These are phyloP conservation scores for Steatornis caripensis DNA, from an alignment of 2,113 vertebrate genomes.

Conservation along the genomic window DNA sequence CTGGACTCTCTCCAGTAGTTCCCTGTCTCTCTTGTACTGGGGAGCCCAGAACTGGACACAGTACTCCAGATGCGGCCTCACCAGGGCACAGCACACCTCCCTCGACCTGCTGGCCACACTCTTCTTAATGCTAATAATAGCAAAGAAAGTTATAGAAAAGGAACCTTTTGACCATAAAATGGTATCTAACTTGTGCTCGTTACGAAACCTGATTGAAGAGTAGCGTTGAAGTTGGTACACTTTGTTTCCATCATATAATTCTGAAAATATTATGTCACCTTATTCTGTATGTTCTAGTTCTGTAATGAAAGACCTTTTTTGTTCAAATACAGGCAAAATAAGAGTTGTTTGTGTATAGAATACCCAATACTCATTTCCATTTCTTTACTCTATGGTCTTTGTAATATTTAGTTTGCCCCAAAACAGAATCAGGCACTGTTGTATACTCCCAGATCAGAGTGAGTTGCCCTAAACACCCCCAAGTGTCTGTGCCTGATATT, in stretches of 20 bases:
- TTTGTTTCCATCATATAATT: slow-evolving; percentile 6
- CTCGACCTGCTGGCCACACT: no score
- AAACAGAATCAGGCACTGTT: background rate
- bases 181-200: background rate
- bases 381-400: background rate
- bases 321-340: slow-evolving; percentile 18
- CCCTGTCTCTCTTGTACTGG: no score
- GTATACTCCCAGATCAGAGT: background rate
- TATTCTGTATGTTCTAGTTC: background rate
- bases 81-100: no score
- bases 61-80: no score
- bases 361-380: background rate
- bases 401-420: background rate
- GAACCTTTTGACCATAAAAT: background rate
- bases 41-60: no score
- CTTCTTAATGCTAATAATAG: slow-evolving; percentile 1
- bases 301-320: slow-evolving; percentile 5
- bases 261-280: slow-evolving; percentile 25
- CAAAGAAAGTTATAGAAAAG: background rate
- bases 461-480: background rate
- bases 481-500: background rate
- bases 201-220: background rate
- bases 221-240: background rate
- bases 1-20: no score
- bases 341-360: background rate